Conservation (phyloP, 1,140 invertebrate species). For the Neodiprion fabricii region DNA sequence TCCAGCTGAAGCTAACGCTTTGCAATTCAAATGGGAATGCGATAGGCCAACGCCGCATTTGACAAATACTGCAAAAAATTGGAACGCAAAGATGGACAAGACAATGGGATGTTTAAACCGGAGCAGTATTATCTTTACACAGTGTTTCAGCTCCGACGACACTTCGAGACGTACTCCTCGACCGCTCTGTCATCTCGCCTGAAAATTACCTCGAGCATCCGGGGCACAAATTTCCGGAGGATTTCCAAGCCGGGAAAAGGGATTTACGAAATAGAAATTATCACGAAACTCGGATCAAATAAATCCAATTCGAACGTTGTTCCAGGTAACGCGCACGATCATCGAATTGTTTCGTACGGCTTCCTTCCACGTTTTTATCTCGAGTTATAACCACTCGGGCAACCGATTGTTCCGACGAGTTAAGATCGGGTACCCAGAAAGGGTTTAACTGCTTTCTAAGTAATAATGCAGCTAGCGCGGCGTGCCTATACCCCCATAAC, state of each 20-base stretch:
- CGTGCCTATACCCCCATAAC: background rate
- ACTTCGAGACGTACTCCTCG: too few relatives aligned
- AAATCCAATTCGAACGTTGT: background rate
- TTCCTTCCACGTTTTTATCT: background rate
- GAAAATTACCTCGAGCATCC: too few relatives aligned
- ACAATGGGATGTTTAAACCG: constrained; percentile 49
- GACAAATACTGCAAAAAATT: constrained; percentile 39
- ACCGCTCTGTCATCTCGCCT: background rate
- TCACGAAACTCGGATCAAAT: too few relatives aligned
- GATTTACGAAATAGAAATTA: too few relatives aligned
- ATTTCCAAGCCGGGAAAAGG: too few relatives aligned
- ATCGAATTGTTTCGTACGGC: background rate
- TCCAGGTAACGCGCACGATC: background rate
- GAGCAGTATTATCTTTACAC: background rate
- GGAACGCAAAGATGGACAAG: constrained; percentile 47
- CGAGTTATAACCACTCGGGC: background rate
- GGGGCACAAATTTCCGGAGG: too few relatives aligned
- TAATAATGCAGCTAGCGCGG: background rate
- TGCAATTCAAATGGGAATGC: constrained; percentile 41
- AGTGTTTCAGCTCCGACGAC: too few relatives aligned
- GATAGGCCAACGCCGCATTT: constrained; percentile 36
- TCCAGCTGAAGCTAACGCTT: constrained; percentile 18
- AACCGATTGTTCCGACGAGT: background rate
- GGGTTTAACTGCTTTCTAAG: constrained; percentile 1
- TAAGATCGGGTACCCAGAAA: constrained; percentile 2